A percentile compares a stretch with the other conserved stretches of the same genome.
Evolutionary conservation across 2,888 invertebrate genomes (phyloP).

Genomic region (Synanthedon myopaeformis): DNA sequence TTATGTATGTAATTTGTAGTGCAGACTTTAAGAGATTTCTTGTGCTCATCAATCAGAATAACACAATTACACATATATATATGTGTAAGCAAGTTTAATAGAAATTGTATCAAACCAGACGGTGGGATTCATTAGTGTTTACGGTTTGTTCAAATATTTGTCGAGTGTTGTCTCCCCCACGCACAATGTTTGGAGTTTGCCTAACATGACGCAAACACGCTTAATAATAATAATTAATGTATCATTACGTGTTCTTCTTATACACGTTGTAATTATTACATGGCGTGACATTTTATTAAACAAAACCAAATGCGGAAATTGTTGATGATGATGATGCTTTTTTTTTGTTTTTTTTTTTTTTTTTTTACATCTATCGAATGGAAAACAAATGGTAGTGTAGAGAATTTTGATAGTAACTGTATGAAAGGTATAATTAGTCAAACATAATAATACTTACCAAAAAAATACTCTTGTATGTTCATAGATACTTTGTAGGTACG

Average conservation of each 20-base stretch:
- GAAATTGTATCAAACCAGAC: neutral
- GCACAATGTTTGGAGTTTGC: neutral
- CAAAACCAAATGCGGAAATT: no score
- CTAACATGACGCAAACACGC: neutral
- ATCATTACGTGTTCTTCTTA: neutral
- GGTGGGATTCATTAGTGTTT: neutral
- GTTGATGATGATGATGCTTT: no score
- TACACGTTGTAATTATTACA: neutral
- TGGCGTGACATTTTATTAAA: neutral
- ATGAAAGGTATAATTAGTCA: no score
- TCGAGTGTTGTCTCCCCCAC: neutral
- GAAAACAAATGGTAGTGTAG: no score
- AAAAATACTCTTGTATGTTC: no score
- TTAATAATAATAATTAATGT: neutral
- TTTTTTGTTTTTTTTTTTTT: no score
- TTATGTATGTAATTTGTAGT: no score
- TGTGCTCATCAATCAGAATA: neutral
- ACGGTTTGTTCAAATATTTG: neutral
- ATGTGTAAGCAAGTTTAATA: neutral
- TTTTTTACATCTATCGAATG: no score
- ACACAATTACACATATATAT: neutral
- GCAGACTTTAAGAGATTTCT: no score
- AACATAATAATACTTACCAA: no score
- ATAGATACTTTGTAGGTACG: no score
- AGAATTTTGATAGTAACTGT: no score